A percentile compares a stretch with the other conserved stretches of the same genome.
Evolutionary conservation across 2,888 invertebrate genomes (phyloP).

Genomic region (Hydraecia micacea): DNA sequence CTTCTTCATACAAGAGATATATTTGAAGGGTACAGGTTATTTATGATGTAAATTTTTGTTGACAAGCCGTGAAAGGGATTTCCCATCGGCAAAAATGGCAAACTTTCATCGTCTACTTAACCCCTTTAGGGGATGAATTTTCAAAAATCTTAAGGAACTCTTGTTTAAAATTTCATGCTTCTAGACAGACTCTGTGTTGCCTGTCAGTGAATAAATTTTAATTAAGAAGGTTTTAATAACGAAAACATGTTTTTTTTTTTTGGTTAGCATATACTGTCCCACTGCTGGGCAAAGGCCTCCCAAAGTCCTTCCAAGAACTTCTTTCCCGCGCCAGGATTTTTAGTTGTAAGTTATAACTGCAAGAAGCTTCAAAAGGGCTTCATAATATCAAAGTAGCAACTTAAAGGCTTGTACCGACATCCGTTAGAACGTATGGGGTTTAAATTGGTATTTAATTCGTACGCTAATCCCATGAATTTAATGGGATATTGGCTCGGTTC

Average conservation of each 20-base stretch:
- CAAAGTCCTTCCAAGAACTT: too few species aligned
- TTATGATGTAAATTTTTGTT: not conserved
- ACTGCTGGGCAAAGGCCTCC: too few species aligned
- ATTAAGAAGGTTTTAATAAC: not conserved
- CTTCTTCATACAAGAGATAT: constrained; percentile 1
- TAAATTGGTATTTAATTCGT: constrained; percentile 55
- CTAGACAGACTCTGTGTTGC: not conserved
- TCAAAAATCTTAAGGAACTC: not conserved
- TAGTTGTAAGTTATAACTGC: not conserved
- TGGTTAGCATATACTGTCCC: too few species aligned
- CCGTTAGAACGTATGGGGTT: constrained; percentile 22
- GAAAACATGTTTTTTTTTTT: not conserved
- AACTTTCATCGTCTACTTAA: not conserved
- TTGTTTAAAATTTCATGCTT: not conserved
- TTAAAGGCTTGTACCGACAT: constrained; percentile 19
- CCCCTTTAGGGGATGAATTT: not conserved
- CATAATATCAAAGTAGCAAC: constrained; percentile 24
- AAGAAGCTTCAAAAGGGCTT: not conserved
- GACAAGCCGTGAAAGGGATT: not conserved
- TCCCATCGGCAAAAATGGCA: not conserved
- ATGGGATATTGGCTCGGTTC: constrained; percentile 47
- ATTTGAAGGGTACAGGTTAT: not conserved
- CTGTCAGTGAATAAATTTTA: not conserved
- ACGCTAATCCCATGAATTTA: constrained; percentile 49
- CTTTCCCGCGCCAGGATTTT: not conserved